phyloP scores from a whole-genome alignment of 2,113 vertebrate species.

The Alexandromys fortis region DNA sequence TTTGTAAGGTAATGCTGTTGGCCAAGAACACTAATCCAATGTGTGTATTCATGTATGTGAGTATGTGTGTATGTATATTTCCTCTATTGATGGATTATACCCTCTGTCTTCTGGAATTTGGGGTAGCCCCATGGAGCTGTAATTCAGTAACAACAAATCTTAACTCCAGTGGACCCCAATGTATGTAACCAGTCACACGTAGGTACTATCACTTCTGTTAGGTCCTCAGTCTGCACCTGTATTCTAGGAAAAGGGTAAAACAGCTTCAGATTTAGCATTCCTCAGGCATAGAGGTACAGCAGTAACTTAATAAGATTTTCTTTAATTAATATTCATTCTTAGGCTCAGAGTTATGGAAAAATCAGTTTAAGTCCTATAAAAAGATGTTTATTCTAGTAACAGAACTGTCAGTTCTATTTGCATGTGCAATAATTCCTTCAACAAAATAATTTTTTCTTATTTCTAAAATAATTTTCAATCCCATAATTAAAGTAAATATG shows the following conservation, averaged over 20 bases:
- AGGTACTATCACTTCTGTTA: not conserved
- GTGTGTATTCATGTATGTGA: not conserved
- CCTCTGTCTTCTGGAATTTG: not conserved
- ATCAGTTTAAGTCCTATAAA: slow-evolving; percentile 53
- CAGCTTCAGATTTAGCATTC: slow-evolving; percentile 1
- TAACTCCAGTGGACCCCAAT: not conserved
- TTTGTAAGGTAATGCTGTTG: not conserved
- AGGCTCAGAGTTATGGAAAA: slow-evolving; percentile 27
- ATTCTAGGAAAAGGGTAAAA: slow-evolving; percentile 1
- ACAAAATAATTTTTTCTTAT: slow-evolving; percentile 22
- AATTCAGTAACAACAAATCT: not conserved
- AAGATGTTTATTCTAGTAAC: slow-evolving; percentile 58
- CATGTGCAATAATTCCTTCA: slow-evolving; percentile 18
- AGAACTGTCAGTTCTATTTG: slow-evolving; percentile 55
- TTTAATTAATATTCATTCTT: slow-evolving; percentile 65
- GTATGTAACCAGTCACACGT: not conserved
- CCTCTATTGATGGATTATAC: not conserved
- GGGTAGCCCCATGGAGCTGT: not conserved
- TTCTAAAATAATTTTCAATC: slow-evolving; percentile 61
- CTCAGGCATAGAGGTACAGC: not conserved
- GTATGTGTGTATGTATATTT: not conserved
- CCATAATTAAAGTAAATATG: slow-evolving; percentile 58
- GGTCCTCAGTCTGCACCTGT: not conserved
- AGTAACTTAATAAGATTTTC: slow-evolving; percentile 55
- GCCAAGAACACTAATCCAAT: not conserved